A percentile compares a stretch with the other conserved stretches of the same genome.
Evolutionary conservation across 2,797 vertebrate species (phyloP).

Genomic region (Semotilus atromaculatus): DNA sequence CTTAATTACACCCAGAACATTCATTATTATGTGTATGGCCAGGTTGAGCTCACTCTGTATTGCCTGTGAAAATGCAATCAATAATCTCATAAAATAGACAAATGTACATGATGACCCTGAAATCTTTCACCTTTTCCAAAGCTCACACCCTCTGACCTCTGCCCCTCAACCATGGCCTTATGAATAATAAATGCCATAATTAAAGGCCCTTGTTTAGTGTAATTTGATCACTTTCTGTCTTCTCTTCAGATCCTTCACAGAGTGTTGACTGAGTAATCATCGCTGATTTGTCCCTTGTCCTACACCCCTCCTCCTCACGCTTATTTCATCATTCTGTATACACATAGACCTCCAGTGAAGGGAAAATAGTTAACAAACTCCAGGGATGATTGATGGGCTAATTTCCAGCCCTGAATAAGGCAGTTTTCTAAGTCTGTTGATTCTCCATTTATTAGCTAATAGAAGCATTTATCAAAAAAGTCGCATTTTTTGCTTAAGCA

Average conservation of each 20-base stretch:
- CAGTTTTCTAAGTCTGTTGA: slow-evolving; percentile 97
- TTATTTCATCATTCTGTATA: slow-evolving; percentile 64
- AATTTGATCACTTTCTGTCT: slow-evolving; percentile 66
- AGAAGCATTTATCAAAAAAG: slow-evolving; percentile 97
- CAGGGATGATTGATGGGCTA: slow-evolving; percentile 96
- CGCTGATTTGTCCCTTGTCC: slow-evolving; percentile 62
- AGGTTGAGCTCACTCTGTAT: background rate
- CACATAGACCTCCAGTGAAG: slow-evolving; percentile 71
- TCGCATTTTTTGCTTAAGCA: slow-evolving; percentile 86
- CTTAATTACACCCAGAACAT: background rate
- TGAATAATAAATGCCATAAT: slow-evolving; percentile 75
- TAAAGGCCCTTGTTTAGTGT: slow-evolving; percentile 57
- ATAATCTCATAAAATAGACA: slow-evolving; percentile 70
- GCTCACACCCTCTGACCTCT: slow-evolving; percentile 66
- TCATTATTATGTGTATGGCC: background rate
- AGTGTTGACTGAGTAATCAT: slow-evolving; percentile 64
- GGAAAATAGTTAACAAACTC: slow-evolving; percentile 92
- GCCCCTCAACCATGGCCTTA: slow-evolving; percentile 61
- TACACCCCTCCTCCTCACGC: slow-evolving; percentile 30
- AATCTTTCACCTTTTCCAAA: slow-evolving; percentile 73
- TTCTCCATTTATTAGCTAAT: slow-evolving; percentile 97
- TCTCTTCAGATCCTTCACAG: slow-evolving; percentile 49
- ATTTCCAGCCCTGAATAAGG: slow-evolving; percentile 96
- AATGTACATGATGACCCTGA: slow-evolving; percentile 65
- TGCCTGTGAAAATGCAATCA: slow-evolving; percentile 67